phyloP scores from a whole-genome alignment of 2,113 vertebrate species.

The Cichladusa arquata region DNA sequence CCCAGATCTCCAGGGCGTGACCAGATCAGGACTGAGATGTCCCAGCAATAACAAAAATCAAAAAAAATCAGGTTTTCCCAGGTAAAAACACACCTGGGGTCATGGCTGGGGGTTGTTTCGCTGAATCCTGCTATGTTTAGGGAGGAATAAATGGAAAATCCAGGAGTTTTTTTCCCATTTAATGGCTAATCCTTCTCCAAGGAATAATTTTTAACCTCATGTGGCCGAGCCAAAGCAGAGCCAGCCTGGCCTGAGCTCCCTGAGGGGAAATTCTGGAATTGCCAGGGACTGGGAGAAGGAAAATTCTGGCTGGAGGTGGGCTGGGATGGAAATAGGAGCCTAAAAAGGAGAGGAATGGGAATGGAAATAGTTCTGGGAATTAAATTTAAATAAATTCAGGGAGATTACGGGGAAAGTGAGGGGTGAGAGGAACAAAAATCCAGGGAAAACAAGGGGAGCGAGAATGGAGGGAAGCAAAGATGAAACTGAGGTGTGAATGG shows the following conservation, averaged over 20 bases:
- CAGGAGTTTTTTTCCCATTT: neutral
- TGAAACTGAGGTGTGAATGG: accelerated
- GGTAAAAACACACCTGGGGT: accelerated
- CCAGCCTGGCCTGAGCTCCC: neutral
- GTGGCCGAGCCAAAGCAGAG: accelerated
- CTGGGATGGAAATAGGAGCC: neutral
- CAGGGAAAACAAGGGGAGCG: no score
- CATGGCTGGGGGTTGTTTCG: accelerated
- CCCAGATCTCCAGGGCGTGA: neutral
- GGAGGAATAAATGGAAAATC: neutral
- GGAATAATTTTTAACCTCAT: slow-evolving; percentile 26
- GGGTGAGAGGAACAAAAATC: neutral
- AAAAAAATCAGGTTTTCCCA: neutral
- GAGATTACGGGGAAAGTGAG: neutral
- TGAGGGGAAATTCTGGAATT: neutral
- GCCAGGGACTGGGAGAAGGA: neutral
- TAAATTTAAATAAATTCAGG: neutral
- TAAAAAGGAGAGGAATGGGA: neutral
- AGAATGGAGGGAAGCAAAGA: neutral
- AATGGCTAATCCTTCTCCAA: neutral
- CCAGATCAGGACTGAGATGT: neutral
- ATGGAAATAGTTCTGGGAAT: neutral
- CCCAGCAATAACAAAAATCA: neutral
- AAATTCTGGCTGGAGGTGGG: accelerated
- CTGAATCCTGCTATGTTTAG: accelerated